Conservation (phyloP, 2,113 vertebrate species). For the Pedetes capensis region DNA sequence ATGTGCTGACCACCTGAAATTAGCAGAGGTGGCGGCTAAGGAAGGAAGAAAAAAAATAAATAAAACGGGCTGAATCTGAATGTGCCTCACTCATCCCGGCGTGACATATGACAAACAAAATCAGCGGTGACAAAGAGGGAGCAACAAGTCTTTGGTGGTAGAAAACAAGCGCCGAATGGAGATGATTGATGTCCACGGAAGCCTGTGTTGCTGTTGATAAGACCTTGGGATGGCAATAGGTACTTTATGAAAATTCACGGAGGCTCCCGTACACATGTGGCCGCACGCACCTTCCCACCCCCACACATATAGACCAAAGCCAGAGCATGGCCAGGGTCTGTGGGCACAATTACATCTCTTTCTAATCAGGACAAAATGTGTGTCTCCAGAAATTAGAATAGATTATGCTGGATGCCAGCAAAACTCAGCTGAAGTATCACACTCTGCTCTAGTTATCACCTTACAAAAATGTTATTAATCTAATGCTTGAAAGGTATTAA, state of each 20-base stretch:
- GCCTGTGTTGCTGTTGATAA: neutral
- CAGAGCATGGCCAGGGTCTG: neutral
- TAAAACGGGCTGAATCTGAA: neutral
- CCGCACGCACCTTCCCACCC: fast-evolving
- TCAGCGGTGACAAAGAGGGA: conserved; percentile 65
- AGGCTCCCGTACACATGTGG: too few species aligned
- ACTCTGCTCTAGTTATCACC: conserved; percentile 57
- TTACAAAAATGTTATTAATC: conserved; percentile 78
- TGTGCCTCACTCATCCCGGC: conserved; percentile 32
- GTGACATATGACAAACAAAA: conserved; percentile 72
- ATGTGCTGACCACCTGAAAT: conserved; percentile 81
- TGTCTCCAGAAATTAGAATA: conserved; percentile 64
- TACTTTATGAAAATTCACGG: neutral
- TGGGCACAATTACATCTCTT: neutral
- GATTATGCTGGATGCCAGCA: conserved; percentile 58
- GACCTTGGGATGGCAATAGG: neutral
- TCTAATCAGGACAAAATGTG: conserved; percentile 35
- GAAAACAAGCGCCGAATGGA: conserved; percentile 50
- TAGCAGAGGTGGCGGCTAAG: conserved; percentile 63
- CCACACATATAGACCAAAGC: neutral
- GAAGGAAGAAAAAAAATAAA: conserved; percentile 42
- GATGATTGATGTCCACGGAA: conserved; percentile 30
- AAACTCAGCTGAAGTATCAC: conserved; percentile 70
- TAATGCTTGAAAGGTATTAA: conserved; percentile 76
- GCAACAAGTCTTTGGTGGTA: neutral